A percentile compares a stretch with the other conserved stretches of the same genome.
These are phyloP conservation scores for Pseudomyrmex gracilis DNA, from an alignment of 1,140 invertebrate species.

Conservation along the genomic window DNA sequence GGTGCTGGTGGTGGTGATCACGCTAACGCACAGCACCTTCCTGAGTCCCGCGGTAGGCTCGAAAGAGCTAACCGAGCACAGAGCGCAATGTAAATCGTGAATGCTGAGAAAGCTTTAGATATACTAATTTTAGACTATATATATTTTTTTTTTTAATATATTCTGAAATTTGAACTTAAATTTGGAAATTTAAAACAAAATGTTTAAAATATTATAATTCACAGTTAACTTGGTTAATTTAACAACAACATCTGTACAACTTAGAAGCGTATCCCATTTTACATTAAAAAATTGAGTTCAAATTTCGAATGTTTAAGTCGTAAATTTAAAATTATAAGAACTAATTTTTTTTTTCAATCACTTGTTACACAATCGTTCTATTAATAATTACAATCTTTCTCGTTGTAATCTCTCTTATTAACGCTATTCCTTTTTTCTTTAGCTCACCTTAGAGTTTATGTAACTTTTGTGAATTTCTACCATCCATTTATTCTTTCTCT, in stretches of 20 bases:
- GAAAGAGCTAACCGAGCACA: constrained; percentile 78
- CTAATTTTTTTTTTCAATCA: too few relatives aligned
- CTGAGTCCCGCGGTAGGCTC: constrained; percentile 82
- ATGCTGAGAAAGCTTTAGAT: neutral
- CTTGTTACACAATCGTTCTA: too few relatives aligned
- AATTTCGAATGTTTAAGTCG: too few relatives aligned
- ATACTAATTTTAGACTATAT: constrained; percentile 4
- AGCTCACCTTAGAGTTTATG: neutral
- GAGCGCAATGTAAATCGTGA: constrained; percentile 77
- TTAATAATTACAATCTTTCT: too few relatives aligned
- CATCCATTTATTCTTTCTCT: neutral
- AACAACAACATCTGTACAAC: too few relatives aligned
- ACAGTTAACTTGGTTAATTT: too few relatives aligned
- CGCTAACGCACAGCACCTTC: constrained; percentile 88
- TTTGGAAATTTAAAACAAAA: neutral
- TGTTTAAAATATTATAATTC: too few relatives aligned
- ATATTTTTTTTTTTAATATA: neutral
- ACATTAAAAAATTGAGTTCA: too few relatives aligned
- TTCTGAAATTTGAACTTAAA: neutral
- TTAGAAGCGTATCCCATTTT: too few relatives aligned
- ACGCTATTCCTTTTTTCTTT: neutral
- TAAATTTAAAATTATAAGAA: too few relatives aligned
- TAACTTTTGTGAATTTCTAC: neutral
- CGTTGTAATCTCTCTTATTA: too few relatives aligned
- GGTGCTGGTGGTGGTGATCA: constrained; percentile 90